Evolutionary conservation across 2,888 invertebrate species (phyloP), one percentile per base, ranked within the genome.

Genomic region (Pycnomerus fuliginosus): DNA sequence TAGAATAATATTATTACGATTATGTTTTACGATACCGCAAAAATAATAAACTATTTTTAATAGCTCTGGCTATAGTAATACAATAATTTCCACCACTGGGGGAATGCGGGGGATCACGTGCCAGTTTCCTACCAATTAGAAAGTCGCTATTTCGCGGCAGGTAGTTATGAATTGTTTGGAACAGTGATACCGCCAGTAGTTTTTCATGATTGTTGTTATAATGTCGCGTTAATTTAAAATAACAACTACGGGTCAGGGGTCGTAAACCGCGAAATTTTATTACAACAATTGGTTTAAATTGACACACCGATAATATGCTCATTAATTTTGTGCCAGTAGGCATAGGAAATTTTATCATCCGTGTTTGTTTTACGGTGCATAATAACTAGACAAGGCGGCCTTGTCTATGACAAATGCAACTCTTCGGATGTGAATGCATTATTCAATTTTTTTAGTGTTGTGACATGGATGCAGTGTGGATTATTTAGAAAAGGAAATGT

Each of bases 401-500:
- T 38, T 23, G 39, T n/a, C 12, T 8, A 2, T 10, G 16, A 16
- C 16, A 14, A 16, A n/a, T 14, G 15, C 11, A 16, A 12, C 8
- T 12, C 10, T 38, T 30, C 30, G 13, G 8, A 22, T n/a, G 22
- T 34, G 14, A 20, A 20, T 38, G 33, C 24, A 31, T 22, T 12
- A 16, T 41, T 25, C 20, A 8, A 29, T 33, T 25, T 15, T 23
- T 35, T 36, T 32, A 40, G 28, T 17, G 11, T 15, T 3, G 16
- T 27, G 27, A 24, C 15, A 10, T 5, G 22, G 11, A 40, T 23
- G 11, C 34, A 24, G 29, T 31, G 42, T 37, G 24, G 33, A 37
- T 27, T 34, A 23, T 20, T 28, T 11, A 30, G 31, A 1, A 3
- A n/a, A 3, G 10, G 53, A 52, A 17, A 78, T 77, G 64, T 76